Conservation (phyloP, 2,888 invertebrate genomes). For the Xylocampa areola region DNA sequence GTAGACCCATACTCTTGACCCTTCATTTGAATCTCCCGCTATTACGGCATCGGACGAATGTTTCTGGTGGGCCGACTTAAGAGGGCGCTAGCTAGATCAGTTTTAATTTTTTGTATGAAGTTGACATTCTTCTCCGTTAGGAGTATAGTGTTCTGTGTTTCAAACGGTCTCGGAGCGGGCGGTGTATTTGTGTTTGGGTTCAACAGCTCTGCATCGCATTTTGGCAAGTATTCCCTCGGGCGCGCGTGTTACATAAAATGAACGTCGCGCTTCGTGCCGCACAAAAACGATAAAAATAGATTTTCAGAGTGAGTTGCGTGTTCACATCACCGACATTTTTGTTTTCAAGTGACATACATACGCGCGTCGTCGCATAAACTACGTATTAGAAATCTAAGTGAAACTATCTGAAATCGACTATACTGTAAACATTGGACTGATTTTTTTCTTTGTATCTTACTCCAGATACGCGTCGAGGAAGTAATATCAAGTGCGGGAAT, state of each 20-base stretch:
- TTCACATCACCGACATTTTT: slow-evolving; percentile 81
- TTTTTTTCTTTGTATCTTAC: slow-evolving; percentile 73
- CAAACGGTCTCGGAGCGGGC: slow-evolving; percentile 76
- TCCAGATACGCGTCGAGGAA: slow-evolving; percentile 66
- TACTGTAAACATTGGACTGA: slow-evolving; percentile 83
- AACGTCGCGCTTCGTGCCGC: slow-evolving; percentile 76
- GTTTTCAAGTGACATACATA: slow-evolving; percentile 87
- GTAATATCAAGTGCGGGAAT: slow-evolving; percentile 45
- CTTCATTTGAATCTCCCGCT: no score
- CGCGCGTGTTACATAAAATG: slow-evolving; percentile 82
- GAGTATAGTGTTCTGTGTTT: no score
- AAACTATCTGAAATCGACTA: slow-evolving; percentile 79
- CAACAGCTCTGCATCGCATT: slow-evolving; percentile 68
- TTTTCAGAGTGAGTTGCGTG: slow-evolving; percentile 82
- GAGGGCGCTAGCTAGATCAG: no score
- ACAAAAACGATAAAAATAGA: slow-evolving; percentile 88
- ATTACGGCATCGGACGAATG: no score
- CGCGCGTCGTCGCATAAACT: slow-evolving; percentile 70
- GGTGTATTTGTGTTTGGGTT: slow-evolving; percentile 68
- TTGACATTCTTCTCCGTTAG: no score
- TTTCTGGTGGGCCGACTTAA: no score
- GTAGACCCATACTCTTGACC: no score
- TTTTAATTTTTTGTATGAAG: no score
- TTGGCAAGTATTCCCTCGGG: slow-evolving; percentile 88
- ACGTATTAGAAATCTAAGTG: slow-evolving; percentile 85